Conservation (phyloP, 30 jellyfish, hydroid and myxozoan species). For the Aurelia sp. region DNA sequence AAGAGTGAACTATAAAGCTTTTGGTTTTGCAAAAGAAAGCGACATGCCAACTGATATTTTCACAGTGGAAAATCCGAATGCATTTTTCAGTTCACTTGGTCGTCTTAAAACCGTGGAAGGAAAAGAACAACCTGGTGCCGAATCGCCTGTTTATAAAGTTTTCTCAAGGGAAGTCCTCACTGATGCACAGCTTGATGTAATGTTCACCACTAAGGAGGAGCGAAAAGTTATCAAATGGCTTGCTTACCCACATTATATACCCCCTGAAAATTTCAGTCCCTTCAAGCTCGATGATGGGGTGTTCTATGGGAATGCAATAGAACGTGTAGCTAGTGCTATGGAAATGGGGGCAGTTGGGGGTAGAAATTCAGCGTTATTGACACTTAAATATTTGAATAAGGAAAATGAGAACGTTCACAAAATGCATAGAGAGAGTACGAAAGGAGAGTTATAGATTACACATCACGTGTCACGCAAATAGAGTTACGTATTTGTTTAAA, state of each 20-base stretch:
- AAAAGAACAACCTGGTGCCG: conserved; percentile 5
- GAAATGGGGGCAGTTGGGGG: conserved; percentile 96
- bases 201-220: conserved; percentile 27
- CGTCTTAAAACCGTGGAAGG: conserved; percentile 57
- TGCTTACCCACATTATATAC: conserved; percentile 87
- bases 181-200: conserved; percentile 36
- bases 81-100: conserved; percentile 67
- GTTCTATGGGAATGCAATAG: conserved; percentile 92
- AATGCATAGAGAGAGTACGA: neutral
- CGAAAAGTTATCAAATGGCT: conserved; percentile 66
- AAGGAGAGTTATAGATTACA: conserved; percentile 22
- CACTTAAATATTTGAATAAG: conserved; percentile 39
- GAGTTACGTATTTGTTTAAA: too few relatives aligned
- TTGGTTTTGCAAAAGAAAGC: conserved; percentile 51
- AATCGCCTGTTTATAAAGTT: conserved; percentile 59
- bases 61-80: conserved; percentile 62
- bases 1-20: conserved; percentile 39
- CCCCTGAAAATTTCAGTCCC: conserved; percentile 81
- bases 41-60: conserved; percentile 66
- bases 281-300: conserved; percentile 85
- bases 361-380: conserved; percentile 85
- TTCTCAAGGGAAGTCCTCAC: conserved; percentile 75
- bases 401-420: neutral
- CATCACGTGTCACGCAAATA: too few relatives aligned
- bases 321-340: conserved; percentile 94